Base-by-base conservation (phyloP, 2,797 vertebrate genomes). In the Argentina silus region DNA sequence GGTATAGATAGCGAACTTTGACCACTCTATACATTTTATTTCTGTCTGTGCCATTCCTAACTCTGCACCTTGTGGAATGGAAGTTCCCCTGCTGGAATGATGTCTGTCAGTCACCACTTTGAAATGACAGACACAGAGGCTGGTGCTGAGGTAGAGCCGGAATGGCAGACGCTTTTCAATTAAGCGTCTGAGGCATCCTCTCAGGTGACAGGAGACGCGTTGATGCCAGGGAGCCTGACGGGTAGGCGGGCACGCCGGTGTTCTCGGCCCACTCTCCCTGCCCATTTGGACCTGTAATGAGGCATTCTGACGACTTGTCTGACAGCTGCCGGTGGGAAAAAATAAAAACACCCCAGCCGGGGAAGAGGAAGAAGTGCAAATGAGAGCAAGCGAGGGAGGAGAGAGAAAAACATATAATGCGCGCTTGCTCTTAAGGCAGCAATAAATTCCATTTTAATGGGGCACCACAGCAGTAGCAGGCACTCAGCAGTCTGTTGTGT, bases 361-460 rank as follows among this genome's bases (percentile, higher is more conserved):
- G 19, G 47, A 43, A 47, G 47, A 23, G 63, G 56, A 42, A 27
- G 53, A 53, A 59, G 63, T 57, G 23, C 42, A 59, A 44, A 70
- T 57, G 55, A 70, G 43, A 51, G 65, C 21, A 23, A 51, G 21
- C 21, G 48, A 51, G 21, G 56, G 43, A 56, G 48, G 53, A 69
- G 51, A 50, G 23, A 42, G 19, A 48, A 51, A 63, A 81, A 84
- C 77, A 77, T 87, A 81, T 83, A 81, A 87, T 88, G 87, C 64
- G 4, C 73, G 69, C 69, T 78, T 86, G 85, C 88, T 93, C 89
- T 91, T 88, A 91, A 92, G 86, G 86, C 90, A 80, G 84, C 90
- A 83, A 90, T 89, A 89, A 86, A 91, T 92, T 90, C 81, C 61
- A 79, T 89, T 89, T 92, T 92, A 92, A 92, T 93, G 88, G 91